phyloP scores from a whole-genome alignment of 2,113 vertebrate genomes.

The Gambusia holbrooki region DNA sequence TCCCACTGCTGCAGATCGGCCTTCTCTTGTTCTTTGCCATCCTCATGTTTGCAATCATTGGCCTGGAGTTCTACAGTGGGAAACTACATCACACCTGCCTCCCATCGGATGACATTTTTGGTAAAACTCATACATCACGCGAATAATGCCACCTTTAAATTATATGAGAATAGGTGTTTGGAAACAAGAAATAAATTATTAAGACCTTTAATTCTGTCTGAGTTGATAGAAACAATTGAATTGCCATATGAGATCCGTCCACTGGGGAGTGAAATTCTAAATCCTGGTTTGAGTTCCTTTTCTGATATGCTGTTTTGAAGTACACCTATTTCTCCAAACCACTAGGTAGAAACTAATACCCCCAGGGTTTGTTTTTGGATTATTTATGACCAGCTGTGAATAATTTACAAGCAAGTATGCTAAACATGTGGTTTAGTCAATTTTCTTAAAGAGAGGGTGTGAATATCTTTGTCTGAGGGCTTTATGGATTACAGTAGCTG shows the following conservation, averaged over 20 bases:
- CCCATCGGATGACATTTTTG: slow-evolving; percentile 68
- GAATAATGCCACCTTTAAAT: not conserved
- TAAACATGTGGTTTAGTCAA: slow-evolving; percentile 29
- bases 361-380: slow-evolving; percentile 16
- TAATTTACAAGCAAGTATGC: slow-evolving; percentile 32
- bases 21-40: slow-evolving; percentile 85
- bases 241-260: not conserved
- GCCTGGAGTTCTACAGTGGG: slow-evolving; percentile 85
- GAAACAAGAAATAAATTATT: not conserved
- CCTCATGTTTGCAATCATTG: slow-evolving; percentile 86
- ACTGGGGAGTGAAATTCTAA: not conserved
- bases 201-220: too few relatives aligned
- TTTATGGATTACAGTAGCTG: slow-evolving; percentile 45
- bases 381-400: slow-evolving; percentile 7
- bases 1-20: slow-evolving; percentile 85
- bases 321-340: not conserved
- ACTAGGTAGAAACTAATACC: not conserved
- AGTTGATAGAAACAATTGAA: not conserved
- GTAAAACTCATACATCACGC: slow-evolving; percentile 39
- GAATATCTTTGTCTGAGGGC: slow-evolving; percentile 49
- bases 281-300: not conserved
- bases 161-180: not conserved
- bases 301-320: not conserved
- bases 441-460: slow-evolving; percentile 72
- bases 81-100: slow-evolving; percentile 84